Evolutionary conservation across 2,113 vertebrate genomes (phyloP), one percentile per base, ranked within the genome.

Genomic region (Anser brachyrhynchus): DNA sequence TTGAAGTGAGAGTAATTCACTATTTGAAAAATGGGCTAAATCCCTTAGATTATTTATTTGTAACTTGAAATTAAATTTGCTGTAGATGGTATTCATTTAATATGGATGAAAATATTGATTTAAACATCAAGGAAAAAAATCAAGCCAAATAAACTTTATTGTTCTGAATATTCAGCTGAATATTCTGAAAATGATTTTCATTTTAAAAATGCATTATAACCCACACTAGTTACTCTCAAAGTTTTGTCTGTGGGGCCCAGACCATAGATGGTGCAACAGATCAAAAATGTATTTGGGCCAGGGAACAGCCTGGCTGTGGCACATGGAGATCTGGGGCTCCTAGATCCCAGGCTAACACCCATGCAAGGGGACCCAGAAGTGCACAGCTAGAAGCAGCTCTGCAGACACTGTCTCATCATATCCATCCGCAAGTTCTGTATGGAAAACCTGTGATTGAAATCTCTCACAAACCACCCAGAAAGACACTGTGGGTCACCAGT

Each of bases 71-170:
- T 92, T 89, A 89, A 92, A 62, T 82, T 66, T 87, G 26, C 19
- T 91, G 49, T 87, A 76, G 37, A 89, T 54, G 28, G 10, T 89
- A 79, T 58, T 95, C 26, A 79, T 92, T 93, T 95, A 92, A 82
- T 71, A 62, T 35, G 31, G 58, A 87, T 41, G 21, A 92, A 97
- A 86, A 69, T 91, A 92, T 91, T 92, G 62, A 94, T 94, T 88
- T 86, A 93, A 83, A 84, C 93, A 95, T 74, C 61, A 74, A 49
- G 23, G 4, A 59, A 75, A 81, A 95, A 84, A 66, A 67, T 78
- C 26, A 82, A 84, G 35, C 86, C 66, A 91, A 41, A 89, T 84
- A 75, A 89, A 86, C n/a, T 61, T 71, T 88, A 41, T n/a, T 88
- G 22, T 35, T 89, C 33, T 87, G 79, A 95, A 86, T 35, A 16